Conservation (phyloP, 2,888 invertebrate genomes). For the Protonemura montana region DNA sequence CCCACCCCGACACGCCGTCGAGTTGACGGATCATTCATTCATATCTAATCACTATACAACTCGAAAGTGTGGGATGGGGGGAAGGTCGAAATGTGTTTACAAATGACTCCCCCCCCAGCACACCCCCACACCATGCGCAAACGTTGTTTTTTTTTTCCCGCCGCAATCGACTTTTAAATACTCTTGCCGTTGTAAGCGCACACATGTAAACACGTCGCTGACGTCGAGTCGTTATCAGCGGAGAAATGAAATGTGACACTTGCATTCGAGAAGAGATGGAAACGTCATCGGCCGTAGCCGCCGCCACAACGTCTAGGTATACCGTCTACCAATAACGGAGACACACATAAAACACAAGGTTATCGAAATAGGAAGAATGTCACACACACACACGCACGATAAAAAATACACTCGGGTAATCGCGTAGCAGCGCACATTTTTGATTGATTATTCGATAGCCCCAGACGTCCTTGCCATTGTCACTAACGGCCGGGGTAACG, state of each 20-base stretch:
- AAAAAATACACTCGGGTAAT: not conserved
- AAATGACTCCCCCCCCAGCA: not conserved
- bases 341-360: slow-evolving; percentile 29
- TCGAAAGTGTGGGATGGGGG: slow-evolving; percentile 27
- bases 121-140: slow-evolving; percentile 10
- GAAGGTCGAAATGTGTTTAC: slow-evolving; percentile 12
- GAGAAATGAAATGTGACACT: not conserved
- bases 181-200: not conserved
- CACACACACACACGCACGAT: not conserved
- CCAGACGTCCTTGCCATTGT: slow-evolving; percentile 26
- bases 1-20: not conserved
- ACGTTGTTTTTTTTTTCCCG: not conserved
- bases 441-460: not conserved
- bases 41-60: slow-evolving; percentile 41
- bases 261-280: not conserved
- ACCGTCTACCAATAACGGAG: slow-evolving; percentile 17
- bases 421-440: not conserved
- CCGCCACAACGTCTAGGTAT: slow-evolving; percentile 7
- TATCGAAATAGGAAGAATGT: slow-evolving; percentile 23
- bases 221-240: slow-evolving; percentile 18
- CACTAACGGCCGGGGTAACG: not conserved
- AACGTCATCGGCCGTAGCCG: not conserved
- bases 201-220: not conserved
- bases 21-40: slow-evolving; percentile 39
- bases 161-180: slow-evolving; percentile 26